Conservation (phyloP, 1,140 invertebrate genomes). For the Lordiphosa collinella region DNA sequence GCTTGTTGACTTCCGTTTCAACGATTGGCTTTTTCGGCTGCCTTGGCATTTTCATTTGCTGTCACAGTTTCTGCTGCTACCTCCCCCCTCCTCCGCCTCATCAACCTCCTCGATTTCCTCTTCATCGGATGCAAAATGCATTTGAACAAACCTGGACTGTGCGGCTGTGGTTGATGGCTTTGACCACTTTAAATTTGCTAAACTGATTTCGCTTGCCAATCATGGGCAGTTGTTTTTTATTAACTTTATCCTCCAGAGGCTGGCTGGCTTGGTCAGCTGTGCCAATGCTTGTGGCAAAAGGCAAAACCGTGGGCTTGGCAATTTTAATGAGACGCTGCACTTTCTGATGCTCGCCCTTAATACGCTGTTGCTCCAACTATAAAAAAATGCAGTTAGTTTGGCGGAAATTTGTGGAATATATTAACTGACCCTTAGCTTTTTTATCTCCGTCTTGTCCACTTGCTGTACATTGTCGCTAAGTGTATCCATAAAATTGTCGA, state of each 20-base stretch:
- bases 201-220: slow-evolving; percentile 77
- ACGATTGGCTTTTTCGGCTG: slow-evolving; percentile 12
- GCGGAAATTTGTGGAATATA: not conserved
- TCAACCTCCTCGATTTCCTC: slow-evolving; percentile 72
- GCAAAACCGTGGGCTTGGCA: slow-evolving; percentile 83
- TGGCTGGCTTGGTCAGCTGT: not conserved
- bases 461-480: slow-evolving; percentile 79
- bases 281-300: slow-evolving; percentile 5
- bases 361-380: slow-evolving; percentile 84
- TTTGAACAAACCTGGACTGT: slow-evolving; percentile 23
- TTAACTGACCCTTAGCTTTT: slow-evolving; percentile 80
- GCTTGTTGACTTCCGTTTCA: slow-evolving; percentile 24
- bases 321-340: slow-evolving; percentile 88
- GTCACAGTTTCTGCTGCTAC: slow-evolving; percentile 15
- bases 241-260: not conserved
- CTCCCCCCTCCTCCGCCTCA: slow-evolving; percentile 15
- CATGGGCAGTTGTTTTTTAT: slow-evolving; percentile 65
- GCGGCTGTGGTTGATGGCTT: slow-evolving; percentile 17
- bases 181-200: slow-evolving; percentile 70
- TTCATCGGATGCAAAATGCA: slow-evolving; percentile 65
- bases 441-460: slow-evolving; percentile 81
- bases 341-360: slow-evolving; percentile 86
- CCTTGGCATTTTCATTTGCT: slow-evolving; percentile 1
- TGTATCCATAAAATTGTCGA: slow-evolving; percentile 88
- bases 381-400: not conserved